Base-by-base conservation (phyloP, 2,797 vertebrate genomes). In the Cercopithecus mitis region DNA sequence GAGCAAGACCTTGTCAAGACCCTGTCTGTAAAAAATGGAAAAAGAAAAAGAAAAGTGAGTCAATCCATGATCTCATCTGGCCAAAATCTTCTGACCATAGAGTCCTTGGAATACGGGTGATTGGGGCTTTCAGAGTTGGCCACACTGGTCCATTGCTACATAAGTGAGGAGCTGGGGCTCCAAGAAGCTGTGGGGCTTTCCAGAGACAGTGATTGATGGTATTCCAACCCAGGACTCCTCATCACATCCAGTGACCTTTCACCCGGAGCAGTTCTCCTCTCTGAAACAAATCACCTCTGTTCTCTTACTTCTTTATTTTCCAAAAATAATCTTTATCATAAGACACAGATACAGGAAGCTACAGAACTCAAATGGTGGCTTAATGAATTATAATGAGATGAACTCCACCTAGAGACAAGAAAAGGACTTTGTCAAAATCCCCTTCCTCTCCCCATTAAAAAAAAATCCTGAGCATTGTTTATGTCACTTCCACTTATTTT, bases 251-350 rank as follows among this genome's bases (percentile, higher is more conserved):
- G 17, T 2, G 9, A 17, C 41, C 58, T 43, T 24, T 27, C 52
- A 14, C 39, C 30, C n/a, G 3, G 27, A 36, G 1, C 22, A 9
- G 5, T 9, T 39, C 70, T 58, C 33, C 13, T 76, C 73, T 76
- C 27, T 88, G 33, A 88, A 88, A 88, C 15, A 45, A 39, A 3
- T 55, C 45, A 8, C n/a, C 39, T 55, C 58, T 50, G 33, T 83
- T 92, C 94, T 95, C 41, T 87, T 50, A 81, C 39, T 33, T 81
- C 8, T 72, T 52, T 43, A 76, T 39, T 61, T 73, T 94, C 25
- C 19, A 72, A 93, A 95, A 86, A 67, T 61, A 58, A 85, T 67
- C 20, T 75, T 73, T 73, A 87, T 77, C 81, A 33, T 72, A 85
- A 85, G 91, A 52, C 36, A 80, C 57, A 96, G 17, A 52, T 41